Conservation (phyloP, 2,888 invertebrate species). For the Glaucopsyche alexis region DNA sequence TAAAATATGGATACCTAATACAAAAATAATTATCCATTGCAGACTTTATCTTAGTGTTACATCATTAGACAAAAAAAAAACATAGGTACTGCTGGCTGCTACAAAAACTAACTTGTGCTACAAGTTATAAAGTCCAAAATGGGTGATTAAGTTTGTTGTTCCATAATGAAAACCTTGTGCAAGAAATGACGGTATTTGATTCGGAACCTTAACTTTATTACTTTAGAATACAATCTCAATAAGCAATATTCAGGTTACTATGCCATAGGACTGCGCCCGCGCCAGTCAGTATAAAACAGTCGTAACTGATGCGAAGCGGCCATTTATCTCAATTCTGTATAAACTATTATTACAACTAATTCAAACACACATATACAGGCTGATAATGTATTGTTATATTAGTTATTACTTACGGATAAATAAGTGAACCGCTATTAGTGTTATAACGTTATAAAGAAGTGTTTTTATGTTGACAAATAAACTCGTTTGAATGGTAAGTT, state of each 20-base stretch:
- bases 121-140: background rate
- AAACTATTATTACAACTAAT: background rate
- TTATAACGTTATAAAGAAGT: too few species aligned
- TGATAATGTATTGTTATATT: background rate
- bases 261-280: background rate
- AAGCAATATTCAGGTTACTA: background rate
- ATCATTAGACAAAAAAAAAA: background rate
- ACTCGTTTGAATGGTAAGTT: too few species aligned
- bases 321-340: background rate
- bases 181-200: background rate
- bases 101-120: background rate
- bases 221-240: background rate
- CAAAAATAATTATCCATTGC: background rate
- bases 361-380: background rate
- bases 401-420: too few species aligned
- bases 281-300: background rate
- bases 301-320: background rate
- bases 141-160: background rate
- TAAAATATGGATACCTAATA: too few species aligned
- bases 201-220: background rate
- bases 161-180: background rate
- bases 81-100: background rate
- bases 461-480: too few species aligned
- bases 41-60: background rate
- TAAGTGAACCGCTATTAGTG: too few species aligned